phyloP scores from a whole-genome alignment of 1,140 invertebrate species.

The Sarcophaga bullata region DNA sequence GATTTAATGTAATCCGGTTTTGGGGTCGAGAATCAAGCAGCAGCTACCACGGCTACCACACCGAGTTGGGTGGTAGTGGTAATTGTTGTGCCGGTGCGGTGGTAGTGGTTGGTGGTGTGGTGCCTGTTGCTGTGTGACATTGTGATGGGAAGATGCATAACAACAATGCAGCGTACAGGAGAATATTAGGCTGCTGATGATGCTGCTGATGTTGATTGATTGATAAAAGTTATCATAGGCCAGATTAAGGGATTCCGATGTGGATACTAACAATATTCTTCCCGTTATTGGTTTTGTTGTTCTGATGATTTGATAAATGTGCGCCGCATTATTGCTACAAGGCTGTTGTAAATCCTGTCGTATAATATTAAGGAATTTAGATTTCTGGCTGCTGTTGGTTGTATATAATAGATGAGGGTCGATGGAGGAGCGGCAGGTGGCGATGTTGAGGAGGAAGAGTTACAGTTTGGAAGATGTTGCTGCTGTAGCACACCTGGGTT shows the following conservation, averaged over 20 bases:
- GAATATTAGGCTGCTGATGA: not conserved
- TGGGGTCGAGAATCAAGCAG: constrained; percentile 62
- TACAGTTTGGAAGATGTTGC: constrained; percentile 26
- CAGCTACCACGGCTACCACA: constrained; percentile 51
- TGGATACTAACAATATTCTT: constrained; percentile 25
- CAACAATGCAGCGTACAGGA: constrained; percentile 12
- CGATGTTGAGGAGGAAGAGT: not conserved
- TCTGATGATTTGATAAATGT: not conserved
- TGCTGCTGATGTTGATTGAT: constrained; percentile 30
- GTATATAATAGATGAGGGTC: constrained; percentile 53
- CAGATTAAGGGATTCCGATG: constrained; percentile 12
- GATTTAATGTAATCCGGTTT: constrained; percentile 64
- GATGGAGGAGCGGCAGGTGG: not conserved
- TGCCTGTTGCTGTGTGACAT: not conserved
- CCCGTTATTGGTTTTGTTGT: constrained; percentile 13
- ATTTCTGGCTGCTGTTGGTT: constrained; percentile 49
- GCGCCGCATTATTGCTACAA: not conserved
- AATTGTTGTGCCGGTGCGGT: constrained; percentile 2
- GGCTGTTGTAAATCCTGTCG: constrained; percentile 34
- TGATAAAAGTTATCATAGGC: constrained; percentile 16
- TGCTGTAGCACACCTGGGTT: constrained; percentile 49
- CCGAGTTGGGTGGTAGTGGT: not conserved
- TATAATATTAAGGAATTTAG: constrained; percentile 29
- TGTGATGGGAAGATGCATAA: not conserved
- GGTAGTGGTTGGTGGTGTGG: not conserved